Evolutionary conservation across 2,888 invertebrate species (phyloP), one percentile per base, ranked within the genome.

Genomic region (Aleiodes alternator): DNA sequence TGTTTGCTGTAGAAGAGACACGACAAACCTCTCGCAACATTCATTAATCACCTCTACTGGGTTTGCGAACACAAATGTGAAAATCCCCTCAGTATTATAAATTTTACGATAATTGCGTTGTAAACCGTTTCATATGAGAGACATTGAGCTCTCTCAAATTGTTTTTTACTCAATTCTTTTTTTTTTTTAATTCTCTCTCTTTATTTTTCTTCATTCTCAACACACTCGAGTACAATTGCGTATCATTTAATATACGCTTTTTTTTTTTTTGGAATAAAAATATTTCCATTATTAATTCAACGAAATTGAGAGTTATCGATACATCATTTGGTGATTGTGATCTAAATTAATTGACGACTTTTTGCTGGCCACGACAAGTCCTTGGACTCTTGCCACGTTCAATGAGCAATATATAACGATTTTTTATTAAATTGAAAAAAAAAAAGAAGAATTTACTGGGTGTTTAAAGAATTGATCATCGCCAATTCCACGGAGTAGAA

Each of bases 21-120:
- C 38, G 38, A 77, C 73, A 77, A 64, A 23, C 23, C 76, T 72
- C 74, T 16, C 77, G 69, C 71, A 73, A 70, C 69, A 66, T 74
- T 76, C 43, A 74, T 80, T 80, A 79, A 80, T 80, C 77, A 76
- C 75, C 72, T 59, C 23, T 70, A 69, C 43, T 31, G 31, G 69
- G 38, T 55, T 55, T 66, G 70, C 72, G 66, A 59, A 57, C 61
- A 29, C 61, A 29, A 23, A 51, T 9, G 50, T 59, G 73, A 69
- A 74, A 64, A 64, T 68, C 14, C 43, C 43, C 51, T 68, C 59
- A 48, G 72, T 79, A 82, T 82, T 82, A 81, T 84, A 84, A 84
- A 84, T 84, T 83, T 79, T 69, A 73, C 69, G 77, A 82, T 79
- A 80, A 84, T 82, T 82, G 78, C 82, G 80, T 76, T 72, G 81